Conservation (phyloP, 2,113 vertebrate genomes). For the Stomatorhinus ivindoensis region DNA sequence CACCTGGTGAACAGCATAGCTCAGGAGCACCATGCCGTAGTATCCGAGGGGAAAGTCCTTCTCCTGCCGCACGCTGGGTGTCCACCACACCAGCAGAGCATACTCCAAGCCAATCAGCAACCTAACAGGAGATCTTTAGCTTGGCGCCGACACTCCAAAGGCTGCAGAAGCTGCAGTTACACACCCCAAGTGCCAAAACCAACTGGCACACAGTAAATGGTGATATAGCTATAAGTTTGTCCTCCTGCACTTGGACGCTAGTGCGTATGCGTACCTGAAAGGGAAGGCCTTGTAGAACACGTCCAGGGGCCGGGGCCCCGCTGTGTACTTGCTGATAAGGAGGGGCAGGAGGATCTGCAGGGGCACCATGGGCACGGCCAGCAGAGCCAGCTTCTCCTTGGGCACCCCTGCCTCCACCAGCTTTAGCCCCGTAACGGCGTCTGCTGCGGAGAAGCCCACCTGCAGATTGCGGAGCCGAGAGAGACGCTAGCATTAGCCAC, state of each 20-base stretch:
- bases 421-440: slow-evolving; percentile 92
- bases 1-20: slow-evolving; percentile 94
- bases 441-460: slow-evolving; percentile 94
- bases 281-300: slow-evolving; percentile 94
- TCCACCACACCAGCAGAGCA: slow-evolving; percentile 91
- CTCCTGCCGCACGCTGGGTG: slow-evolving; percentile 76
- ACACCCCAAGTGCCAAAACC: not conserved
- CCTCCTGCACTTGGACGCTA: not conserved
- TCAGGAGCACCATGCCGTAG: slow-evolving; percentile 74
- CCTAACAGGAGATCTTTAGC: slow-evolving; percentile 47
- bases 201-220: not conserved
- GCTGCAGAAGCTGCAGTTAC: not conserved
- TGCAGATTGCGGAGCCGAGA: slow-evolving; percentile 38
- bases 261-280: slow-evolving; percentile 65
- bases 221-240: not conserved
- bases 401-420: slow-evolving; percentile 92
- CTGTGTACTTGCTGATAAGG: slow-evolving; percentile 94
- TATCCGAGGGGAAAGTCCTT: slow-evolving; percentile 87
- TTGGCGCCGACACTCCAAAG: no score
- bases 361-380: slow-evolving; percentile 96
- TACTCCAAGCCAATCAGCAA: slow-evolving; percentile 83
- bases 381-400: slow-evolving; percentile 86
- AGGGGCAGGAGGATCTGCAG: slow-evolving; percentile 88
- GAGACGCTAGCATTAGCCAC: not conserved
- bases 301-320: slow-evolving; percentile 83